Base-by-base conservation (phyloP, 2,113 vertebrate genomes). In the Vulpes vulpes region DNA sequence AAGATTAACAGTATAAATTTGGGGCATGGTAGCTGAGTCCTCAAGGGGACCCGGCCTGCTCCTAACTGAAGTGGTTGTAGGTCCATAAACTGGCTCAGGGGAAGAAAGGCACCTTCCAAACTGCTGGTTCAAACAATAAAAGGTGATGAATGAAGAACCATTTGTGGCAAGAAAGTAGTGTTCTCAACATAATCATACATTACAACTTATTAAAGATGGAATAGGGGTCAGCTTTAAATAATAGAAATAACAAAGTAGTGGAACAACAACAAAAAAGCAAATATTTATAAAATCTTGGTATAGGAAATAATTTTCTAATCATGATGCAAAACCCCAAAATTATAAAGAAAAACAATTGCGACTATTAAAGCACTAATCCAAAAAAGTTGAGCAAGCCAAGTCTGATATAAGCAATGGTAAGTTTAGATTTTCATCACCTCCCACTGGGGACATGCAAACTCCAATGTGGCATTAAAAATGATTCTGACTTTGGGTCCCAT, bases 21-120 rank as follows among this genome's bases (percentile, higher is more conserved):
- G 15, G 16, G 10, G 9, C 51, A 8, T 3, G 0, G 23, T 11
- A 59, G 23, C 10, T 8, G 6, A 7, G 67, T 25, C n/a, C 6
- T 57, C 53, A 35, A 14, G 32, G 53, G 19, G 11, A n/a, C 7
- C 11, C 0, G 0, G 7, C 9, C 10, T 32, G 27, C 27, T 53
- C 76, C 30, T 53, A 12, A 38, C 6, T 25, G n/a, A n/a, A 25
- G n/a, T 20, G 55, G 11, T 4, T 25, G 16, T 11, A 11, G 20
- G 55, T 25, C 12, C 5, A 0, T 35, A 8, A 35, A 23, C 79
- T 3, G 32, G 32, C 84, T 35, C 84, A 11, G 32, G 14, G 14
- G 11, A 17, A 57, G 32, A 35, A 25, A 4, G 32, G 1, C 4
- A 1, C 3, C 11, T 27, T 55, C 65, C 65, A 25, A 16, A 35